Evolutionary conservation across 2,113 vertebrate species (phyloP).

Genomic region (Tupaia tana): DNA sequence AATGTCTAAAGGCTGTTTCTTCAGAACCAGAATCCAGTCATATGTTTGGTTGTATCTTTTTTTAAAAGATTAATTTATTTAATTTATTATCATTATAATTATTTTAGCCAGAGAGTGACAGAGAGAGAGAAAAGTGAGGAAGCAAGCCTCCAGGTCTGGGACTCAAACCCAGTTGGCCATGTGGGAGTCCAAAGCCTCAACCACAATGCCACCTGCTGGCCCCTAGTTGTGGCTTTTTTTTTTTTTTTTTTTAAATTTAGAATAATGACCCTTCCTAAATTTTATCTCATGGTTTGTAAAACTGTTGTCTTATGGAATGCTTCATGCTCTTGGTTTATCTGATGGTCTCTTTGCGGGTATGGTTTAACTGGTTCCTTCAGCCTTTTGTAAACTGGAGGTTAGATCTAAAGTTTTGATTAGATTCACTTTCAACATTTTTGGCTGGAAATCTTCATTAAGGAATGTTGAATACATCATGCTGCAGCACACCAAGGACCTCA

Average conservation of each 20-base stretch:
- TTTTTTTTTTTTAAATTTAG: background rate
- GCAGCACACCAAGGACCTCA: background rate
- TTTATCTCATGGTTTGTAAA: background rate
- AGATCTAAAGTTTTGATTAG: slow-evolving; percentile 21
- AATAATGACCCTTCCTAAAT: background rate
- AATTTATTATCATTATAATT: no score
- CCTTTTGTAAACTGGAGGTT: background rate
- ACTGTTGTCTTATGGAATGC: background rate
- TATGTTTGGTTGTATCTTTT: background rate
- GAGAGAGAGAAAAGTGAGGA: no score
- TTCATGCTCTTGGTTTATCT: background rate
- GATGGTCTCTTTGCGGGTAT: background rate
- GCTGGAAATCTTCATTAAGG: background rate
- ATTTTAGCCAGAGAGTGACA: no score
- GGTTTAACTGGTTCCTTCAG: slow-evolving; percentile 11
- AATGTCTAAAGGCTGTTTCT: background rate
- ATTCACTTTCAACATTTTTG: slow-evolving; percentile 30
- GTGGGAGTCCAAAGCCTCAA: no score
- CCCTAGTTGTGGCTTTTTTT: background rate
- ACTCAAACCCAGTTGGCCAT: no score
- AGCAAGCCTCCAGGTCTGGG: no score
- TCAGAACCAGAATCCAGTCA: slow-evolving; percentile 11
- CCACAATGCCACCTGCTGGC: background rate
- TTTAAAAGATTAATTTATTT: background rate
- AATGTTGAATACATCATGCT: background rate